phyloP scores from a whole-genome alignment of 2,797 vertebrate species.

The Okamejei kenojei region DNA sequence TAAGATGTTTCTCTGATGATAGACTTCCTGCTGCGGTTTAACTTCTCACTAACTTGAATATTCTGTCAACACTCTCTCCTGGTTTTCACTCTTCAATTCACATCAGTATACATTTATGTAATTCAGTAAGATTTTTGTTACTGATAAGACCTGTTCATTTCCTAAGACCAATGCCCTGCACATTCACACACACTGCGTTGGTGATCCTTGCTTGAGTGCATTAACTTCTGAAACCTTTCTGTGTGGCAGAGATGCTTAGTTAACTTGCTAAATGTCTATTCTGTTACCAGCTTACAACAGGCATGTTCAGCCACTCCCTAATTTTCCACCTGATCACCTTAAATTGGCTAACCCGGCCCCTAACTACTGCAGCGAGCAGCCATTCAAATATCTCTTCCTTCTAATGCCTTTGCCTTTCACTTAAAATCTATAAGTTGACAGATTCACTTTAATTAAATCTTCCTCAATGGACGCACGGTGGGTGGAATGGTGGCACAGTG shows the following conservation, averaged over 20 bases:
- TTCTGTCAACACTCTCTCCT: not conserved
- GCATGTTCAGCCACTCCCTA: not conserved
- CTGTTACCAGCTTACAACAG: not conserved
- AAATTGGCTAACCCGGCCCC: not conserved
- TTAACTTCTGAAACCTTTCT: not conserved
- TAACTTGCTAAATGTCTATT: not conserved
- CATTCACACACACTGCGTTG: not conserved
- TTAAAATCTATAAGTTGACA: not conserved
- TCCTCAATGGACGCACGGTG: not conserved
- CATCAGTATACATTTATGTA: not conserved
- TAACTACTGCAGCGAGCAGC: not conserved
- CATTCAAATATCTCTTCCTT: not conserved
- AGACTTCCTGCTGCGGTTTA: not conserved
- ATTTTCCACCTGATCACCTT: not conserved
- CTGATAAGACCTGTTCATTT: not conserved
- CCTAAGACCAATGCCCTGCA: not conserved
- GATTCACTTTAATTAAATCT: not conserved
- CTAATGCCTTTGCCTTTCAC: not conserved
- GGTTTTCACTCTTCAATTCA: not conserved
- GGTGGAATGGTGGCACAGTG: no score
- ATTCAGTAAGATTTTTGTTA: not conserved
- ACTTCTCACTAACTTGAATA: not conserved
- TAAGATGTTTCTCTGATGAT: not conserved
- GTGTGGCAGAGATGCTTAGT: not conserved
- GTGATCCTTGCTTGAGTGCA: not conserved